Evolutionary conservation across 2,797 vertebrate species (phyloP), one percentile per base, ranked within the genome.

Genomic region (Sebastes trivittatus): DNA sequence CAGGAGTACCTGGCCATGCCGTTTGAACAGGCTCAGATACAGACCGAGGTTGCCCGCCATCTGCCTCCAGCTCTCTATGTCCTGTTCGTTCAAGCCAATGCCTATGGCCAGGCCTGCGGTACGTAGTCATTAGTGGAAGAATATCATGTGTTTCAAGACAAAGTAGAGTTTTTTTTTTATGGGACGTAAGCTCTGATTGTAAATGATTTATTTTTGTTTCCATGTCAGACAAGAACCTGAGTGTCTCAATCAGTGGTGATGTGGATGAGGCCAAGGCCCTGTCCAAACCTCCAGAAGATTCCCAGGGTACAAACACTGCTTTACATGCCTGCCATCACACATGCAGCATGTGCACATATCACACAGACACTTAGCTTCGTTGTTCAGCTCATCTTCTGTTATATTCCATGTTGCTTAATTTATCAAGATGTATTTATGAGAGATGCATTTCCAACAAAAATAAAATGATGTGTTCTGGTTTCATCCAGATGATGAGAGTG

Each of bases 1-100:
- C 98, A 99, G 85, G 97, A 99, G 67, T 99, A 97, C 70, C 93
- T 99, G 78, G 97, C 97, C 55, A 98, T 99, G 97, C 98, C 98
- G 0, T 98, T 97, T 4, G 97, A 99, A 93, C 97, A 97, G 90
- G 96, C 96, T 2, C 98, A 98, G 95, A 99, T 98, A 86, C 98
- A 99, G 85, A 96, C 97, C 0, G 98, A 99, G 90, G 93, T 97
- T 0, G 98, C 98, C 4, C 96, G 97, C 0, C 98, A 99, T 88
- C 96, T 99, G 77, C 98, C 98, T 0, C 97, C 98, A 0, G 97
- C 98, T 2, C 97, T 99, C 49, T 99, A 99, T 0, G 98, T 99
- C 22, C 95, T 99, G 72, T 97, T 99, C 67, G 98, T 99, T 49
- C 98, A 99, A 94, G 97, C 97, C 69, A 97, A 96, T 1, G 97